Evolutionary conservation across 2,888 invertebrate species (phyloP).

Genomic region (Gryllus longicercus): DNA sequence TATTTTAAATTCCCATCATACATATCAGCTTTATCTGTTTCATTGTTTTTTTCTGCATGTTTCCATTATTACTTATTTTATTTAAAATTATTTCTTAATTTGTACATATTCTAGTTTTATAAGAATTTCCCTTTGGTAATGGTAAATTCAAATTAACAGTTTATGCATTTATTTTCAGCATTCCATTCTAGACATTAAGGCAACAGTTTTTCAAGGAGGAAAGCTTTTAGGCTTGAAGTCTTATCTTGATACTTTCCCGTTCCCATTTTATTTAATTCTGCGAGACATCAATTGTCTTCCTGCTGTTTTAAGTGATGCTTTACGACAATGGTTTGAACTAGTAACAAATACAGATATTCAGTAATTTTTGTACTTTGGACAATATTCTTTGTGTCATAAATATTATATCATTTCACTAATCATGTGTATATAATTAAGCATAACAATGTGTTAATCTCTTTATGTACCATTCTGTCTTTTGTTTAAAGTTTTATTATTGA

Average conservation of each 20-base stretch:
- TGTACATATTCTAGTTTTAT: no score
- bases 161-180: slow-evolving; percentile 53
- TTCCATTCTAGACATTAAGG: slow-evolving; percentile 85
- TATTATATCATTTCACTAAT: not conserved
- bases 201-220: slow-evolving; percentile 66
- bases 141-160: no score
- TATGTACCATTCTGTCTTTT: not conserved
- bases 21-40: no score
- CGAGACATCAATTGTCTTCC: slow-evolving; percentile 86
- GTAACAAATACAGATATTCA: slow-evolving; percentile 54
- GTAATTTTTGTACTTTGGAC: not conserved
- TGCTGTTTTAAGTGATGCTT: slow-evolving; percentile 86
- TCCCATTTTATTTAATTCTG: slow-evolving; percentile 94
- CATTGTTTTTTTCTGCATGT: no score
- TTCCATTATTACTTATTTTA: no score
- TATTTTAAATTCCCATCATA: no score
- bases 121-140: no score
- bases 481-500: not conserved
- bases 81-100: no score
- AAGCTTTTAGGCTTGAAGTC: slow-evolving; percentile 63
- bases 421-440: not conserved
- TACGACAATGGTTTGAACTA: slow-evolving; percentile 98
- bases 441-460: not conserved
- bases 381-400: not conserved
- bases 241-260: slow-evolving; percentile 95